Percentiles rank a stretch among this genome's conserved stretches.
These are phyloP conservation scores for Aythya fuligula DNA, from an alignment of 2,797 vertebrate species.

Conservation along the genomic window DNA sequence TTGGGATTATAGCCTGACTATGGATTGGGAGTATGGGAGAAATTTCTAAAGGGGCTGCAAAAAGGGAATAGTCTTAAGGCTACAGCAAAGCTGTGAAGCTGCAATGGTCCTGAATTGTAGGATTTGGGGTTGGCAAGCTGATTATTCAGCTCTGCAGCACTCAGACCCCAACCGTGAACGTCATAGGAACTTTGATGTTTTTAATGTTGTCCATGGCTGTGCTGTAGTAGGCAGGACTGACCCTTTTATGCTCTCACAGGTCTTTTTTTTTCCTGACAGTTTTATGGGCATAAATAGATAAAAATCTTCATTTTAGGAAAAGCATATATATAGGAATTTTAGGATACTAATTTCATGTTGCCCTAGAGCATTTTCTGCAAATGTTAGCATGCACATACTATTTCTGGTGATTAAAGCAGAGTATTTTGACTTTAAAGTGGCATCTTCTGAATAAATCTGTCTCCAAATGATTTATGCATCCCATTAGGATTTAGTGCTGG, in stretches of 20 bases:
- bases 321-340: constrained; percentile 69
- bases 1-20: not conserved
- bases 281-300: constrained; percentile 66
- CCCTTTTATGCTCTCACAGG: constrained; percentile 32
- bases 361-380: constrained; percentile 75
- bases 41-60: not conserved
- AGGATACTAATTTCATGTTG: constrained; percentile 53
- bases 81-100: not conserved
- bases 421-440: constrained; percentile 70
- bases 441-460: constrained; percentile 74
- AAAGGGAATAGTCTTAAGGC: not conserved
- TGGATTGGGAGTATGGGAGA: not conserved
- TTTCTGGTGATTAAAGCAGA: constrained; percentile 61
- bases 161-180: not conserved
- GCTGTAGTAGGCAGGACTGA: constrained; percentile 13
- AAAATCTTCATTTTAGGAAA: constrained; percentile 74
- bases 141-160: constrained; percentile 2
- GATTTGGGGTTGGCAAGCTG: not conserved
- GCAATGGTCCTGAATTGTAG: not conserved
- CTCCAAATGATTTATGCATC: constrained; percentile 74
- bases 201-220: constrained; percentile 12
- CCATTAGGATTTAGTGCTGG: constrained; percentile 64
- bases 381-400: constrained; percentile 66
- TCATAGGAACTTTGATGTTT: constrained; percentile 42
- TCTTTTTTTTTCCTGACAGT: constrained; percentile 28